Evolutionary conservation across 2,797 vertebrate genomes (phyloP).

Genomic region (Gambelia wislizenii): DNA sequence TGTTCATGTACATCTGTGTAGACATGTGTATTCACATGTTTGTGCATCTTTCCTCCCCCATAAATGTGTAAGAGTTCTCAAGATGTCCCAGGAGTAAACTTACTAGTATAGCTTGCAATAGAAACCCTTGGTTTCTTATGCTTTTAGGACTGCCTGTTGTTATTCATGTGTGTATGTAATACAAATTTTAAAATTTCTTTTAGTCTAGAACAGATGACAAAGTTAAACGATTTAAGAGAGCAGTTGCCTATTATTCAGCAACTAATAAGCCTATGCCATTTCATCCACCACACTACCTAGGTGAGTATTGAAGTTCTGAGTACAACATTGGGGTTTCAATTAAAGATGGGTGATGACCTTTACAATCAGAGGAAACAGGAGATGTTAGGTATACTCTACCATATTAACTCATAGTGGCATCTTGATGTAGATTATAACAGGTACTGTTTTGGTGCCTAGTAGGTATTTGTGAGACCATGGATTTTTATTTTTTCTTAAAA

Average conservation of each 20-base stretch:
- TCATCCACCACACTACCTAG: slow-evolving; percentile 86
- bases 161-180: slow-evolving; percentile 42
- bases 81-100: not conserved
- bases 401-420: not conserved
- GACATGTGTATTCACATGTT: not conserved
- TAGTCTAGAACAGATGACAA: slow-evolving; percentile 96
- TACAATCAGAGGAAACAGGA: not conserved
- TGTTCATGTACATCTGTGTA: not conserved
- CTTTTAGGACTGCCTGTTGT: not conserved
- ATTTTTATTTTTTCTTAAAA: no score
- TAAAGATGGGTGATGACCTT: not conserved
- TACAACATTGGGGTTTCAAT: not conserved
- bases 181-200: slow-evolving; percentile 70
- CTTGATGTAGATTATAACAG: not conserved
- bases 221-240: slow-evolving; percentile 93
- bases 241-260: slow-evolving; percentile 93
- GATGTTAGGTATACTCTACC: not conserved
- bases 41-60: not conserved
- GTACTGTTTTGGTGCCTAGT: not conserved
- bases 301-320: slow-evolving; percentile 78
- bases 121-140: not conserved
- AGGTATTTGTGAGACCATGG: not conserved
- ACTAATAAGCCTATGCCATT: slow-evolving; percentile 88
- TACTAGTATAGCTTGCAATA: not conserved
- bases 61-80: not conserved